Evolutionary conservation across 2,797 vertebrate species (phyloP).

Genomic region (Eulemur mongoz): DNA sequence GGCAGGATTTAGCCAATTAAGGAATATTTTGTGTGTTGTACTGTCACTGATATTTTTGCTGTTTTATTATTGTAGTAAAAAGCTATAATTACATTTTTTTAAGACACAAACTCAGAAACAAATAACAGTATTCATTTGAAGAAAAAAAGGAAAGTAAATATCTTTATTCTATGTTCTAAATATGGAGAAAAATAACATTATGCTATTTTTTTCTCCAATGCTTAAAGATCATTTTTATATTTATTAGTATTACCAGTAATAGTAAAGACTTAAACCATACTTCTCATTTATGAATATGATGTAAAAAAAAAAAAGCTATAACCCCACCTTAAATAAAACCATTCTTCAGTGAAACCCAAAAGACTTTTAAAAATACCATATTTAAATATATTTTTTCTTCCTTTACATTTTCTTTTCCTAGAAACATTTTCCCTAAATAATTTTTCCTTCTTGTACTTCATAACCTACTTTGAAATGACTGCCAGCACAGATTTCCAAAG

Average conservation of each 20-base stretch:
- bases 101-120: neutral
- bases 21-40: neutral
- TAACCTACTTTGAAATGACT: neutral
- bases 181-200: neutral
- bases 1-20: conserved; percentile 24
- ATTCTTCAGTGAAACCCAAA: conserved; percentile 8
- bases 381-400: neutral
- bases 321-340: neutral
- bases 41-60: conserved; percentile 23
- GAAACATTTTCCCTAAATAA: neutral
- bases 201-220: neutral
- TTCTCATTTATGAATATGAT: conserved; percentile 16
- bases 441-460: conserved; percentile 16
- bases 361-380: neutral
- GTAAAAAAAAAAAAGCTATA: neutral
- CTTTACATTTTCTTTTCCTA: conserved; percentile 3
- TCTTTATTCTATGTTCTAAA: conserved; percentile 1
- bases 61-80: conserved; percentile 32
- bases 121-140: neutral
- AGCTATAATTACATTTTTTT: neutral
- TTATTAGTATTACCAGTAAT: neutral
- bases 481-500: neutral
- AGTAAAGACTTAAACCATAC: neutral
- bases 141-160: neutral
- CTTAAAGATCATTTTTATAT: neutral